These are phyloP conservation scores for Forbesichthys agassizii DNA, from an alignment of 2,113 vertebrate genomes.

Conservation along the genomic window DNA sequence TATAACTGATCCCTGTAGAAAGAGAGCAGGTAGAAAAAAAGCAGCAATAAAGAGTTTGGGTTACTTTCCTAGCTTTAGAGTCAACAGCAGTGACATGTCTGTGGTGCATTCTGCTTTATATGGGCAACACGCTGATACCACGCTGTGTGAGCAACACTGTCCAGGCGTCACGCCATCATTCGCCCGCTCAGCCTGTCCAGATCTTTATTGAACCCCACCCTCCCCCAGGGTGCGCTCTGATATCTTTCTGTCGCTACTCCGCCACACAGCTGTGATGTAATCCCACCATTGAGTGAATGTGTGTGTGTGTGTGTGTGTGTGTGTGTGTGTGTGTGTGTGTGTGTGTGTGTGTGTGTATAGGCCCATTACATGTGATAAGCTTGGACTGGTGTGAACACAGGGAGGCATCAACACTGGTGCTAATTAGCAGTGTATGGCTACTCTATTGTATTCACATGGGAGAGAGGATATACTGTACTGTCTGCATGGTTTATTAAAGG, in stretches of 20 bases:
- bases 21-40: slow-evolving; percentile 18
- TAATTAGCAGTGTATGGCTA: slow-evolving; percentile 30
- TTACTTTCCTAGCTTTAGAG: too few species aligned
- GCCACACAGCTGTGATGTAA: slow-evolving; percentile 21
- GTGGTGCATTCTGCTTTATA: not conserved
- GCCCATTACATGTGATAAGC: slow-evolving; percentile 41
- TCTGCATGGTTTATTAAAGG: not conserved
- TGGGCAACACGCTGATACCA: slow-evolving; percentile 1
- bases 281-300: slow-evolving; percentile 19
- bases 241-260: slow-evolving; percentile 31
- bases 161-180: not conserved
- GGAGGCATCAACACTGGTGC: slow-evolving; percentile 28
- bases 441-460: slow-evolving; percentile 13
- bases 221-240: not conserved
- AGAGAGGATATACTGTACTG: slow-evolving; percentile 11
- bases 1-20: slow-evolving; percentile 52
- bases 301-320: slow-evolving; percentile 1
- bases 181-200: not conserved
- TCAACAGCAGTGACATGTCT: slow-evolving; percentile 13
- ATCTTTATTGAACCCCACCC: not conserved
- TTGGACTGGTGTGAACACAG: slow-evolving; percentile 27
- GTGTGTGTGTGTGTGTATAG: slow-evolving; percentile 21
- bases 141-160: not conserved
- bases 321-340: slow-evolving; percentile 4
- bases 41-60: slow-evolving; percentile 20